A percentile compares a stretch with the other conserved stretches of the same genome.
phyloP scores from a whole-genome alignment of 2,113 vertebrate genomes.

The Boulengeromyrus knoepffleri region DNA sequence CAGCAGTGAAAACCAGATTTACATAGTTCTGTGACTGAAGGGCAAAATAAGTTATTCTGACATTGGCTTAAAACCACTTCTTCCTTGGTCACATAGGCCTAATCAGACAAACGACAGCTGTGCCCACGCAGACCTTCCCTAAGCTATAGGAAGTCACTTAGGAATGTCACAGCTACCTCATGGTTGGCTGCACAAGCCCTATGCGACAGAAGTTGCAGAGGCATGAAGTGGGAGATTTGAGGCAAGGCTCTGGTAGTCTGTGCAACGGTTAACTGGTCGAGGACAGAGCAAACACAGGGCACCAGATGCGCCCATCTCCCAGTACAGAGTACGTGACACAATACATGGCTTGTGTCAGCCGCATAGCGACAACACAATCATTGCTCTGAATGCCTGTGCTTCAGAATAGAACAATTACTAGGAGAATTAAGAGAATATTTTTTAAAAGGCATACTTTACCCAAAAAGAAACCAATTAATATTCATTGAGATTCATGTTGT shows the following conservation, averaged over 20 bases:
- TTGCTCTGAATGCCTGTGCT: not conserved
- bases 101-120: not conserved
- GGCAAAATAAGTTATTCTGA: not conserved
- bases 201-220: not conserved
- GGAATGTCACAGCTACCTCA: not conserved
- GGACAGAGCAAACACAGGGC: not conserved
- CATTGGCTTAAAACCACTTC: not conserved
- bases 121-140: not conserved
- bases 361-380: not conserved
- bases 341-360: not conserved
- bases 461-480: not conserved
- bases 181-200: not conserved
- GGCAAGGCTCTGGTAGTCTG: not conserved
- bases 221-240: not conserved
- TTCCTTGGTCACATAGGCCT: not conserved
- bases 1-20: not conserved
- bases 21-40: not conserved
- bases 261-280: not conserved
- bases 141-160: not conserved
- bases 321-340: not conserved
- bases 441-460: not conserved
- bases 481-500: not conserved
- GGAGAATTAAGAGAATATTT: not conserved
- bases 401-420: not conserved
- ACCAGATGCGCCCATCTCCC: not conserved